Base-by-base conservation (phyloP, 2,888 invertebrate species). In the Teleiodes luculella region DNA sequence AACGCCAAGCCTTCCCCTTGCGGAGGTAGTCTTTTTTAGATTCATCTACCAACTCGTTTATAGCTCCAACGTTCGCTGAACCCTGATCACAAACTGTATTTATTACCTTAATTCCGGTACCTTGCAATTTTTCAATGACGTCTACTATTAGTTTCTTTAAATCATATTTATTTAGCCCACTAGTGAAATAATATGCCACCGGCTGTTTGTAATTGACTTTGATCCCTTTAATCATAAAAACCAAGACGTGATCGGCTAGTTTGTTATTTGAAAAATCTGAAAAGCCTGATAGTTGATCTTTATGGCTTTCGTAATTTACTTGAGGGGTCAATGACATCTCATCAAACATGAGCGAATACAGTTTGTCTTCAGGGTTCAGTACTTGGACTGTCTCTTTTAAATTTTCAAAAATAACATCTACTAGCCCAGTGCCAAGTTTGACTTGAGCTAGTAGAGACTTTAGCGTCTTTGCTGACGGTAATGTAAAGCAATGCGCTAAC, bases 301-400 rank as follows among this genome's bases (percentile, higher is more conserved):
- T 51, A 20, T 51, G 7, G 3, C 10, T 31, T n/a, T 68, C 53
- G 41, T 54, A 64, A 13, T 20, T 2, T 18, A 62, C 28, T 24
- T 62, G 57, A 7, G 61, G 53, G 0, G 57, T 57, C 1, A 64
- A 24, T 1, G 62, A 59, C 60, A 64, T 62, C 54, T 65, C 63
- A 18, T 65, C 65, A 56, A 63, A 63, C 2, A 58, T 56, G 0
- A 65, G 28, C 2, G 28, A 58, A 16, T 59, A 61, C 28, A 61
- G 41, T 2, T 49, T 11, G 30, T 63, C 56, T 14, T 24, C n/a
- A 0, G 18, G 10, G 20, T 36, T 10, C 36, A 20, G 48, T 7
- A 50, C 47, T 14, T 5, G 7, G 3, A 61, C 33, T 7, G 53
- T 24, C n/a, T 60, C 43, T 53, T 61, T 58, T 7, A 56, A 43